These are phyloP conservation scores for Stegana nigrithorax DNA, from an alignment of 2,888 invertebrate genomes.

Conservation along the genomic window DNA sequence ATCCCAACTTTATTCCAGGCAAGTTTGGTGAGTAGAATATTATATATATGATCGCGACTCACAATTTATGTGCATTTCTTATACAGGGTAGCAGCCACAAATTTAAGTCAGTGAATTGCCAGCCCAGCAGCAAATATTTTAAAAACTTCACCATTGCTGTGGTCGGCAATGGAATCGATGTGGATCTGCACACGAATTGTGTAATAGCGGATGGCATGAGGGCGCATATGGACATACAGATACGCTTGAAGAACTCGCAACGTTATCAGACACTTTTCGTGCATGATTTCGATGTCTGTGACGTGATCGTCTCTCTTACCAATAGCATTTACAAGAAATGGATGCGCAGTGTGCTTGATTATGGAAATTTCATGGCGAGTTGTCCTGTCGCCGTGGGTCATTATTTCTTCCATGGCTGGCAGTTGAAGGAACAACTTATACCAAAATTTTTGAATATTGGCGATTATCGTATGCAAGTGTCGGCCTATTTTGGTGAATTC, in stretches of 20 bases:
- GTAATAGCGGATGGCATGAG: not conserved
- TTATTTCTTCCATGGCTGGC: conserved; percentile 17
- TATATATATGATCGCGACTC: too few species aligned
- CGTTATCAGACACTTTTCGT: not conserved
- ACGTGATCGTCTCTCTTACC: not conserved
- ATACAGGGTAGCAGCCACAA: too few species aligned
- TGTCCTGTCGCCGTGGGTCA: conserved; percentile 11
- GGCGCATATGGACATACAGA: not conserved
- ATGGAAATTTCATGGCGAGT: conserved; percentile 16
- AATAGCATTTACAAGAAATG: conserved; percentile 1
- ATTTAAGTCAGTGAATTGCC: too few species aligned
- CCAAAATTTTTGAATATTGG: not conserved
- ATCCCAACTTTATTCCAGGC: too few species aligned
- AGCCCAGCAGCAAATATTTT: conserved; percentile 23
- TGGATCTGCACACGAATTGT: not conserved
- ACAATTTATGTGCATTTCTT: too few species aligned
- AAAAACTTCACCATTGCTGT: conserved; percentile 19
- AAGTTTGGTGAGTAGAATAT: too few species aligned
- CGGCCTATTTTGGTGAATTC: conserved; percentile 15
- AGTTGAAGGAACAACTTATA: not conserved
- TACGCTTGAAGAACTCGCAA: not conserved
- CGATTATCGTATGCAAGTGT: not conserved
- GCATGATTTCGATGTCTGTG: conserved; percentile 14
- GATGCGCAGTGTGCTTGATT: not conserved
- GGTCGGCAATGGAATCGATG: conserved; percentile 3